phyloP scores from a whole-genome alignment of 1,140 invertebrate genomes.

The Zaprionus vittiger region DNA sequence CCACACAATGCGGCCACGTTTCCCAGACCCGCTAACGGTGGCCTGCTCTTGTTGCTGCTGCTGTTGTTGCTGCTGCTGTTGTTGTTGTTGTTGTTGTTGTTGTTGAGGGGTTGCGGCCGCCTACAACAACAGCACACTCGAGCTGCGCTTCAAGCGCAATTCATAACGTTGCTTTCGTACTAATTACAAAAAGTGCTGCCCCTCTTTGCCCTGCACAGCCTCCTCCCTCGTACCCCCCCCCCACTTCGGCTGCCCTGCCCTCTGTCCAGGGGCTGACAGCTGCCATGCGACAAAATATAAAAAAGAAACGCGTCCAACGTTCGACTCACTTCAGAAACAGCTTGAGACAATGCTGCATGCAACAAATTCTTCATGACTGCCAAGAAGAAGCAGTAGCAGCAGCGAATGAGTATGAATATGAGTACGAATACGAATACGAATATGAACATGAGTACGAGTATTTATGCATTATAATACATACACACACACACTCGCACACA shows the following conservation, averaged over 20 bases:
- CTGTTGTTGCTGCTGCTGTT: background rate
- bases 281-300: constrained; percentile 47
- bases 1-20: constrained; percentile 61
- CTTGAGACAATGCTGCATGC: constrained; percentile 77
- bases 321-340: constrained; percentile 76
- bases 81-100: background rate
- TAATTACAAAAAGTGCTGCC: constrained; percentile 77
- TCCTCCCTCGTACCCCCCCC: background rate
- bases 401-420: constrained; percentile 9
- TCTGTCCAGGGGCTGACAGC: constrained; percentile 36
- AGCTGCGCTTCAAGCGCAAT: constrained; percentile 72
- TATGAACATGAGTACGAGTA: constrained; percentile 35
- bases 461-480: constrained; percentile 52
- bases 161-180: constrained; percentile 79
- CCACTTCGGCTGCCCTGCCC: background rate
- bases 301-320: constrained; percentile 29
- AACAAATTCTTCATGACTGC: constrained; percentile 52
- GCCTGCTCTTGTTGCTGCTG: constrained; percentile 11
- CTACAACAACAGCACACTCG: constrained; percentile 56
- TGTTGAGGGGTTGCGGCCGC: constrained; percentile 36
- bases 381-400: background rate
- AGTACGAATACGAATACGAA: constrained; percentile 14
- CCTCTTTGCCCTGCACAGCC: background rate
- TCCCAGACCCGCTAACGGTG: constrained; percentile 27
- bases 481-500: constrained; percentile 37